phyloP scores from a whole-genome alignment of 2,113 vertebrate species.

The Istiophorus platypterus region DNA sequence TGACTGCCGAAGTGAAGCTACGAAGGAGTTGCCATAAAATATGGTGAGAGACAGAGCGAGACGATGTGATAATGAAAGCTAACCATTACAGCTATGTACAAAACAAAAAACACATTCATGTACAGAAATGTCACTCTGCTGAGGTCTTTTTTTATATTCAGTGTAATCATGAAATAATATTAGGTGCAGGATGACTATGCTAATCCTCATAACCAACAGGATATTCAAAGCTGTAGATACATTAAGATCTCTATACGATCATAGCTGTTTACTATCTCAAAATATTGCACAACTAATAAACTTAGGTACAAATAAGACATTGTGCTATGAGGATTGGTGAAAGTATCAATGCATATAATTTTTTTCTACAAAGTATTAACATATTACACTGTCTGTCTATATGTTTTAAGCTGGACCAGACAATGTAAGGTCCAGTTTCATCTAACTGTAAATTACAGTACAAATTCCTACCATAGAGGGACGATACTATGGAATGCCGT shows the following conservation, averaged over 20 bases:
- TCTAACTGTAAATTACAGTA: conserved; percentile 76
- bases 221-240: conserved; percentile 80
- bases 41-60: conserved; percentile 73
- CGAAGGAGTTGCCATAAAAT: conserved; percentile 77
- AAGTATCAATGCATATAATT: conserved; percentile 68
- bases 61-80: conserved; percentile 78
- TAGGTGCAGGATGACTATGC: conserved; percentile 80
- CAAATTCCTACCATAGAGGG: conserved; percentile 73
- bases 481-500: conserved; percentile 81
- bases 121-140: conserved; percentile 80
- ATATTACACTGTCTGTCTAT: conserved; percentile 68
- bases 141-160: conserved; percentile 81
- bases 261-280: conserved; percentile 80
- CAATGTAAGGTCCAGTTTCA: conserved; percentile 63
- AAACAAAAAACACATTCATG: conserved; percentile 74
- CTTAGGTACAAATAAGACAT: conserved; percentile 74
- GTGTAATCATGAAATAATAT: conserved; percentile 78
- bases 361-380: conserved; percentile 73
- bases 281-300: conserved; percentile 79
- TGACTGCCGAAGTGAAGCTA: conserved; percentile 84
- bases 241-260: conserved; percentile 80
- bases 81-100: conserved; percentile 80
- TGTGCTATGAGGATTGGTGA: conserved; percentile 77
- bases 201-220: conserved; percentile 82
- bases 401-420: conserved; percentile 69